These are phyloP conservation scores for Diarsia dahlii DNA, from an alignment of 2,888 invertebrate genomes.

Conservation along the genomic window DNA sequence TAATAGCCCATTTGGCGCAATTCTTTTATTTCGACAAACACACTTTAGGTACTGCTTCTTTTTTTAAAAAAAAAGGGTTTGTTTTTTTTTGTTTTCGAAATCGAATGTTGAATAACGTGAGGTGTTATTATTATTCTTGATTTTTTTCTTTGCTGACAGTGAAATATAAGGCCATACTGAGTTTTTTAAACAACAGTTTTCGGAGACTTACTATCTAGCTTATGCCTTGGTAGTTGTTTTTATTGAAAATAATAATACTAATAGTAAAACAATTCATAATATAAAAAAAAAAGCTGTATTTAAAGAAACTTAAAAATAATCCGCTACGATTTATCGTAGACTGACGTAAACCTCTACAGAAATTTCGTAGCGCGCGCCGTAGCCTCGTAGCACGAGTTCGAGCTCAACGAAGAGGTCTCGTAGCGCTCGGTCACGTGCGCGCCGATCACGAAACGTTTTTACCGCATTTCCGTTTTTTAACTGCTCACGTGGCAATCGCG, in stretches of 20 bases:
- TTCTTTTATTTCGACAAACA: background rate
- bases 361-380: constrained; percentile 58
- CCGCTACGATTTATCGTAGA: constrained; percentile 16
- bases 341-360: constrained; percentile 27
- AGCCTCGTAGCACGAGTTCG: constrained; percentile 51
- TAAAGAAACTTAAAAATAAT: too few species aligned
- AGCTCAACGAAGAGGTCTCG: constrained; percentile 60
- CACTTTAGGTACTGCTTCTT: constrained; percentile 4
- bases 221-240: background rate
- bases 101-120: background rate
- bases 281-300: too few species aligned
- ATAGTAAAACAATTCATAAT: background rate
- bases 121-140: background rate
- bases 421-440: constrained; percentile 81
- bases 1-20: background rate
- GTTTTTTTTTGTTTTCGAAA: too few species aligned
- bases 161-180: background rate
- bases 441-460: constrained; percentile 85
- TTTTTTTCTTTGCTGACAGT: background rate
- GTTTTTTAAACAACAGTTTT: background rate
- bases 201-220: background rate
- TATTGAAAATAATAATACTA: background rate
- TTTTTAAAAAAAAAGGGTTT: background rate
- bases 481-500: constrained; percentile 73
- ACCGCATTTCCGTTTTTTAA: constrained; percentile 83